Base-by-base conservation (phyloP, 2,797 vertebrate species). In the Hoplostethus atlanticus region DNA sequence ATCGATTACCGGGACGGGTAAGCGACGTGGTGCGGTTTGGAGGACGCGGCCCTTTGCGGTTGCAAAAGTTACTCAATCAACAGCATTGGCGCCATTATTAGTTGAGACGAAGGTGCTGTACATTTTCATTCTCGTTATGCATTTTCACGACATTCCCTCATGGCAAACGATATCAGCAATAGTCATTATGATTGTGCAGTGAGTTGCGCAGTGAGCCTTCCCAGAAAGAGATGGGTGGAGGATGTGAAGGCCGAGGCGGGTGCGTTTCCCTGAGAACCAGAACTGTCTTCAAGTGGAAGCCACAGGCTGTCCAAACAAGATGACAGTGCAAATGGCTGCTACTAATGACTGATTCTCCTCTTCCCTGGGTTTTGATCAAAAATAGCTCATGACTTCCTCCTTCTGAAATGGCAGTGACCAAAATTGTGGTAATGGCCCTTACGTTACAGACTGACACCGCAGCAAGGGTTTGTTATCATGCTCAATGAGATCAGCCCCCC, bases 271-370 rank as follows among this genome's bases (percentile, higher is more conserved):
- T 81, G 42, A 81, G 75, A 84, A 78, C 68, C 73, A 76, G 66
- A 65, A 72, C 69, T 66, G 86, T 82, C 71, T 63, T 87, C 77
- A 77, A 78, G 85, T 77, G 82, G 77, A 76, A 92, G 84, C 84
- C 78, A 88, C 86, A 76, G 84, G 84, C 87, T 91, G 92, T 92
- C 93, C 89, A 92, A 94, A 92, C 86, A 91, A 85, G 87, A 90
- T 82, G 87, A 91, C 90, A 89, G 86, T 73, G 81, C 77, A 89
- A 90, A 93, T 80, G 81, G 69, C 84, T 86, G 82, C 78, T 70
- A 83, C 88, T 92, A 91, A 94, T 91, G 88, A 92, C 89, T 84
- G 90, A 90, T 87, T 90, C 88, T 85, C 73, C 90, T 85, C 72
- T 80, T 47, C 79, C 42, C 73, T 73, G 80, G 55, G 81, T 90